Evolutionary conservation across 1,140 invertebrate genomes (phyloP).

Genomic region (Pseudoatta argentina): DNA sequence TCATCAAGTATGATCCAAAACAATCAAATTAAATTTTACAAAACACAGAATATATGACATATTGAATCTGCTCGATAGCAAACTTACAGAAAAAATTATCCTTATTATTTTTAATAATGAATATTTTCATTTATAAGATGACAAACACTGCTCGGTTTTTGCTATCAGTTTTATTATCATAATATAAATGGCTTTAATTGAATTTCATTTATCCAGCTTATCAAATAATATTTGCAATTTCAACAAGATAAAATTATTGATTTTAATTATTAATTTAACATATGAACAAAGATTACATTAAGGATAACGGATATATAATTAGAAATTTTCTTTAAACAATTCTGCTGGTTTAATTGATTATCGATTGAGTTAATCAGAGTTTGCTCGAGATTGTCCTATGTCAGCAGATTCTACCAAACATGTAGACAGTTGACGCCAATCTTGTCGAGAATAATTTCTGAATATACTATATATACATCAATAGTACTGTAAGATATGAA

Average conservation of each 20-base stretch:
- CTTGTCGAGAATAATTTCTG: background rate
- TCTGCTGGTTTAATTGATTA: background rate
- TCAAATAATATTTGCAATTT: background rate
- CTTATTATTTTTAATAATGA: background rate
- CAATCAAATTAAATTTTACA: background rate
- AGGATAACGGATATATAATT: background rate
- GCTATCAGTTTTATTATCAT: background rate
- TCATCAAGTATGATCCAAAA: background rate
- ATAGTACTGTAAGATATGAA: no score
- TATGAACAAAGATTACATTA: background rate
- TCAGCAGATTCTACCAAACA: background rate
- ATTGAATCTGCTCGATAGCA: background rate
- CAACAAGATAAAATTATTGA: background rate
- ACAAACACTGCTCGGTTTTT: background rate
- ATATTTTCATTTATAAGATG: background rate
- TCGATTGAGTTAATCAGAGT: background rate
- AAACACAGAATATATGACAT: background rate
- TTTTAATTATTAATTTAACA: conserved; percentile 6
- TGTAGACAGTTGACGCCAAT: background rate
- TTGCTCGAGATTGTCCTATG: background rate
- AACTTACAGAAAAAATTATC: background rate
- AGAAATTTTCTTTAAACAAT: background rate
- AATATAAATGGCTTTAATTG: background rate
- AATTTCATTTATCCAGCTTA: background rate
- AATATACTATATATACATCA: background rate